These are phyloP conservation scores for Pelochelys cantorii DNA, from an alignment of 2,797 vertebrate species.

Conservation along the genomic window DNA sequence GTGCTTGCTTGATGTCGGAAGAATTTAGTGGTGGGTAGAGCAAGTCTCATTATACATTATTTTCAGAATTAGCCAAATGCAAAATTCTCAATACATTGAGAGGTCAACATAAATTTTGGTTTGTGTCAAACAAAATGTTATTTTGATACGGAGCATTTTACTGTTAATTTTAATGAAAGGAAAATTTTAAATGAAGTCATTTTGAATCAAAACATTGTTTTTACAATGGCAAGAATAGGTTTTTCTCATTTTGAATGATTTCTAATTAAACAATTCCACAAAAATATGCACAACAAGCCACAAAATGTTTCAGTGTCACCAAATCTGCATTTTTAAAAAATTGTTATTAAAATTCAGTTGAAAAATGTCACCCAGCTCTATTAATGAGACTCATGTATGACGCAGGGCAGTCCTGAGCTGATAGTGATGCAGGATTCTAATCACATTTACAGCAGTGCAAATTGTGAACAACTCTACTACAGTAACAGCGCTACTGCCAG, in stretches of 20 bases:
- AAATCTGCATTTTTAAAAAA: not conserved
- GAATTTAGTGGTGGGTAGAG: not conserved
- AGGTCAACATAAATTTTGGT: not conserved
- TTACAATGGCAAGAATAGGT: not conserved
- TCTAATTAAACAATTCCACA: not conserved
- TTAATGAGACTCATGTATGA: not conserved
- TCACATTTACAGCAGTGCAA: not conserved
- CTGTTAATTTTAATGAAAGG: not conserved
- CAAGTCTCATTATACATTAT: not conserved
- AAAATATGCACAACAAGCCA: not conserved
- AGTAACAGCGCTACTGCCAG: not conserved
- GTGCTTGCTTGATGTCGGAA: not conserved
- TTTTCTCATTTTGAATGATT: not conserved
- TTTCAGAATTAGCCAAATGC: not conserved
- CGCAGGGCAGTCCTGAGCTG: not conserved
- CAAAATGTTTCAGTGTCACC: not conserved
- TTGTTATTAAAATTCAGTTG: not conserved
- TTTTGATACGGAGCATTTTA: too few relatives aligned
- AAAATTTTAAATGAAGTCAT: not conserved
- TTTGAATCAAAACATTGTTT: not conserved
- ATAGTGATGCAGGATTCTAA: not conserved
- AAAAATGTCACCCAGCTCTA: not conserved
- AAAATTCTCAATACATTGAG: not conserved
- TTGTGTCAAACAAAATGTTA: not conserved
- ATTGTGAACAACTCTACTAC: not conserved